These are phyloP conservation scores for Xestoiulus laeticollis DNA, from an alignment of 2,888 invertebrate species.

Conservation along the genomic window DNA sequence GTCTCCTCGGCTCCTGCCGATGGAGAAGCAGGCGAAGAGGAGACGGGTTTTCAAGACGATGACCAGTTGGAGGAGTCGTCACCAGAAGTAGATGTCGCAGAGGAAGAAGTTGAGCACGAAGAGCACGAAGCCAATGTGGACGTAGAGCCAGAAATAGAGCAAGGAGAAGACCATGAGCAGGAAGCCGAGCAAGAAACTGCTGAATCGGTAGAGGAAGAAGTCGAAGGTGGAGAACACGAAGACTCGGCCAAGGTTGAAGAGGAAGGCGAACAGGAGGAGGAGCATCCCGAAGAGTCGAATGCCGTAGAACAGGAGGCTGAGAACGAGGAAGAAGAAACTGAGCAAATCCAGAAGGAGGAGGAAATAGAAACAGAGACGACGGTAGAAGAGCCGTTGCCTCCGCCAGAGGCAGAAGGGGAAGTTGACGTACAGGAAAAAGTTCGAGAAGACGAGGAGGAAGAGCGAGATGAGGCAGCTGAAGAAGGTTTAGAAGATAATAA, in stretches of 20 bases:
- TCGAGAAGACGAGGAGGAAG: neutral
- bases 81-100: constrained; percentile 11
- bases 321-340: neutral
- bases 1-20: constrained; percentile 59
- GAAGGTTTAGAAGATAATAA: neutral
- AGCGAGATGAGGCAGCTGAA: neutral
- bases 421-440: neutral
- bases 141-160: neutral
- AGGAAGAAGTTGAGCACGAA: neutral
- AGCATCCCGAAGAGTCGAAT: neutral
- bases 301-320: neutral
- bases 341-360: neutral
- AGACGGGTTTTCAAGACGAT: constrained; percentile 54
- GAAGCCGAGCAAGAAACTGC: neutral
- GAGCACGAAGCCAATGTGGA: neutral
- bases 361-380: neutral
- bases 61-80: constrained; percentile 58
- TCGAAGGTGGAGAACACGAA: neutral
- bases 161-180: neutral
- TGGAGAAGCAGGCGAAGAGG: constrained; percentile 56
- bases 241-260: neutral
- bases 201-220: neutral
- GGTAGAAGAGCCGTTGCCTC: neutral
- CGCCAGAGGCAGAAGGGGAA: neutral
- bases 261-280: constrained; percentile 52